phyloP scores from a whole-genome alignment of 2,888 invertebrate species.

The Cosmia trapezina region DNA sequence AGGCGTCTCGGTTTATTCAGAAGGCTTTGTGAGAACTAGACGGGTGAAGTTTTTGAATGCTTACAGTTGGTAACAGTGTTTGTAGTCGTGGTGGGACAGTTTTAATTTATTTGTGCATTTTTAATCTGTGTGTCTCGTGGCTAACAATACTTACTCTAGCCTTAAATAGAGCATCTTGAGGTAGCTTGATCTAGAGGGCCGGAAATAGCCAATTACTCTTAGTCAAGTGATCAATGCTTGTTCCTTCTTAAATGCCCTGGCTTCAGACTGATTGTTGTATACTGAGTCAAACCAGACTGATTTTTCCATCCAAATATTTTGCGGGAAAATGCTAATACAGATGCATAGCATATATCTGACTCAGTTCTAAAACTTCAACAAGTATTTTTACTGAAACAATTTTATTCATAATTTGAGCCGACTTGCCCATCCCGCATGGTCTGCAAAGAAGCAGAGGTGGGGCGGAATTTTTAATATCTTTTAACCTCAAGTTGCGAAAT shows the following conservation, averaged over 20 bases:
- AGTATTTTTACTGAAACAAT: slow-evolving; percentile 44
- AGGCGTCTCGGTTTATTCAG: slow-evolving; percentile 51
- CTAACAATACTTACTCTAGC: not conserved
- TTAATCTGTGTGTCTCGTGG: not conserved
- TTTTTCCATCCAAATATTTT: not conserved
- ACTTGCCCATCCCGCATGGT: slow-evolving; percentile 37
- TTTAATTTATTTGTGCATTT: not conserved
- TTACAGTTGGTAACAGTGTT: slow-evolving; percentile 14
- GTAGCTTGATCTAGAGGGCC: not conserved
- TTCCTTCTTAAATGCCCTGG: not conserved
- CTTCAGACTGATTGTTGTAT: not conserved
- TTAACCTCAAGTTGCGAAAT: slow-evolving; percentile 68
- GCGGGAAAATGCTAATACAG: not conserved
- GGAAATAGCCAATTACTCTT: not conserved
- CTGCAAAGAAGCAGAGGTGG: slow-evolving; percentile 56
- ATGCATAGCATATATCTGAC: not conserved
- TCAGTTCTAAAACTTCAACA: slow-evolving; percentile 14
- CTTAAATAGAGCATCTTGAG: not conserved
- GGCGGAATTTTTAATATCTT: slow-evolving; percentile 79
- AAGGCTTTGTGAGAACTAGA: slow-evolving; percentile 42
- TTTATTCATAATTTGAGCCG: slow-evolving; percentile 47
- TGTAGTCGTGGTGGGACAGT: not conserved
- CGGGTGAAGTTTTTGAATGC: slow-evolving; percentile 42
- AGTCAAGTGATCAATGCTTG: not conserved
- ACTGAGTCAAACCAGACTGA: not conserved